These are phyloP conservation scores for Lagopus leucura DNA, from an alignment of 2,113 vertebrate genomes.

Conservation along the genomic window DNA sequence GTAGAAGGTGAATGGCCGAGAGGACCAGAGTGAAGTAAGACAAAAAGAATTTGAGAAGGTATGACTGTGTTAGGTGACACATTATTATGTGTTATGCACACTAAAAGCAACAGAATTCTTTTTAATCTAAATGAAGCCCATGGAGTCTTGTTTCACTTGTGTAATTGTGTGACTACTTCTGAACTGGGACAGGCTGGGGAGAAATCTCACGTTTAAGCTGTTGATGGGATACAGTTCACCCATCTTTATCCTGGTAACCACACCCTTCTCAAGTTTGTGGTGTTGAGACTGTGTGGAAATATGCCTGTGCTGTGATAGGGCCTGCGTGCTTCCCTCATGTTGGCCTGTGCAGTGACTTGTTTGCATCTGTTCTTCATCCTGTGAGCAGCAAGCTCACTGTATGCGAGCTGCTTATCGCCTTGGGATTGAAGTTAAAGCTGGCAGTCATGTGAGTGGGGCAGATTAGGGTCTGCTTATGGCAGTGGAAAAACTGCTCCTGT, in stretches of 20 bases:
- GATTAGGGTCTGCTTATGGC: not conserved
- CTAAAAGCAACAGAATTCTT: not conserved
- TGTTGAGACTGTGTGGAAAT: not conserved
- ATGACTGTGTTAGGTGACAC: not conserved
- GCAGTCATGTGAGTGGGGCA: not conserved
- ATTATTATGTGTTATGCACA: accelerated
- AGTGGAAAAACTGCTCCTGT: not conserved
- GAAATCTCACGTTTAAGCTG: not conserved
- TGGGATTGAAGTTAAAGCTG: not conserved
- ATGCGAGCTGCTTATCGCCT: not conserved
- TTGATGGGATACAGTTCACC: not conserved
- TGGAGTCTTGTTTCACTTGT: not conserved
- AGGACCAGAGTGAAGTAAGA: not conserved
- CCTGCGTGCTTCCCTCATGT: not conserved
- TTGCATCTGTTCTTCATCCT: slow-evolving; percentile 32
- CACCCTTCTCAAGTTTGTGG: not conserved
- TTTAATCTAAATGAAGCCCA: not conserved
- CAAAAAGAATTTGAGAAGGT: not conserved
- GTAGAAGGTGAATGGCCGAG: not conserved
- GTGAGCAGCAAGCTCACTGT: not conserved
- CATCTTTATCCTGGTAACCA: not conserved
- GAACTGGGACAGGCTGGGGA: not conserved
- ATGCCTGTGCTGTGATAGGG: accelerated
- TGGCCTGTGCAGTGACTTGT: not conserved
- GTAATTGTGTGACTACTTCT: not conserved